Base-by-base conservation (phyloP, 35 echinoderm and acorn worm genomes). In the Patiria miniata region DNA sequence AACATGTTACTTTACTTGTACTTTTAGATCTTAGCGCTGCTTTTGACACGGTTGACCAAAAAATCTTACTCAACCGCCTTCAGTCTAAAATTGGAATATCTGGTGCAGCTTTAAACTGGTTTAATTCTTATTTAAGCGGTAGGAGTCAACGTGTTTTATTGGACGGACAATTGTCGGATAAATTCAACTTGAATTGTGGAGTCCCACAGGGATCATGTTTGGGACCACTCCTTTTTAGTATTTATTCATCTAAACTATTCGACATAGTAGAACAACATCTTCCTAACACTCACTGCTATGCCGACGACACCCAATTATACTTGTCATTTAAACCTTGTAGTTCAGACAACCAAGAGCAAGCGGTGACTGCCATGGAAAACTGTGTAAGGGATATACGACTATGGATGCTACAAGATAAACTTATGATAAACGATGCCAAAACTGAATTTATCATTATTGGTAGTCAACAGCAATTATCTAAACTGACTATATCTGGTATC, bases 1-100 rank as follows among this genome's bases (percentile, higher is more conserved):
- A 73, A 5, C 77, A 57, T 6, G 50, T 85, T 34, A 51, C 61
- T 61, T 73, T 61, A 53, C 77, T 94, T 51, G 68, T 90, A 14
- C 58, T 95, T 15, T n/a, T 95, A 2, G 79, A 90, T 36, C 42
- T 90, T 10, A 81, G 56, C 57, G 79, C 88, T 30, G 88, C 88
- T 7, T 95, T 95, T 38, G 79, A 95, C 50, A 90, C 88, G 18
- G 83, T 90, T 53, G 88, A 87, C 32, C 87, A 95, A 68, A 32
- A 61, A 30, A 83, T 93, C 8, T 68, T 93, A 14, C 57, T 93
- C 36, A 26, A 82, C 57, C 80, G 86, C 7, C 78, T 93, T 30
- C 56, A 93, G 56, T 15, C 23, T 37, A 39, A 39, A n/a, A 83
- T 78, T 83, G 86, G 85, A 36, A 84, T 88, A 36, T 30, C 47